Conservation (phyloP, 2,888 invertebrate genomes). For the Antheraea assamensis region DNA sequence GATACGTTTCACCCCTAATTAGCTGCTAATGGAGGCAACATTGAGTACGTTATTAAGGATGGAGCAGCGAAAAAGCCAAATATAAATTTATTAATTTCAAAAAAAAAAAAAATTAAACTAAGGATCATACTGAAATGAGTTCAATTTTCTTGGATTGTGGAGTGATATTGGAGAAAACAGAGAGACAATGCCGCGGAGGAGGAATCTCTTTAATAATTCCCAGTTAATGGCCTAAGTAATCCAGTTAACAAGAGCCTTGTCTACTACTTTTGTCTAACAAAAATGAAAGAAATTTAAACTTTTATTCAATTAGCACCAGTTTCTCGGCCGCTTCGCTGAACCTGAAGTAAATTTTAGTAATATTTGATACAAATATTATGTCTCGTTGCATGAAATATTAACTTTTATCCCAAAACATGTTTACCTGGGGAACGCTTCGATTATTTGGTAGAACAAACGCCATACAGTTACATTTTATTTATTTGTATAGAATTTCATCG, state of each 20-base stretch:
- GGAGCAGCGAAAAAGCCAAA: constrained; percentile 54
- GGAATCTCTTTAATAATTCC: constrained; percentile 13
- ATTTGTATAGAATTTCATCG: no score
- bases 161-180: background rate
- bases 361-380: background rate
- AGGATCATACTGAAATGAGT: constrained; percentile 30
- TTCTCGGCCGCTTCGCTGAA: background rate
- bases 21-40: constrained; percentile 55
- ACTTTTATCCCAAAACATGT: background rate
- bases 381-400: background rate
- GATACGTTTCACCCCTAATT: constrained; percentile 40
- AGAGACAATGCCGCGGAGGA: background rate
- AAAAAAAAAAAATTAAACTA: constrained; percentile 13
- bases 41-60: constrained; percentile 43
- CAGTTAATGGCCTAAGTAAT: constrained; percentile 9
- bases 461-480: no score
- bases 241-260: constrained; percentile 4
- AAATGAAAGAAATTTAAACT: background rate
- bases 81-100: constrained; percentile 41
- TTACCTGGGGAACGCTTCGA: no score
- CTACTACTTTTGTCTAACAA: constrained; percentile 10
- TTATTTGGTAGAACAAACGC: no score
- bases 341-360: background rate
- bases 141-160: constrained; percentile 16
- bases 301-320: background rate